These are phyloP conservation scores for Cichladusa arquata DNA, from an alignment of 2,113 vertebrate species.

Conservation along the genomic window DNA sequence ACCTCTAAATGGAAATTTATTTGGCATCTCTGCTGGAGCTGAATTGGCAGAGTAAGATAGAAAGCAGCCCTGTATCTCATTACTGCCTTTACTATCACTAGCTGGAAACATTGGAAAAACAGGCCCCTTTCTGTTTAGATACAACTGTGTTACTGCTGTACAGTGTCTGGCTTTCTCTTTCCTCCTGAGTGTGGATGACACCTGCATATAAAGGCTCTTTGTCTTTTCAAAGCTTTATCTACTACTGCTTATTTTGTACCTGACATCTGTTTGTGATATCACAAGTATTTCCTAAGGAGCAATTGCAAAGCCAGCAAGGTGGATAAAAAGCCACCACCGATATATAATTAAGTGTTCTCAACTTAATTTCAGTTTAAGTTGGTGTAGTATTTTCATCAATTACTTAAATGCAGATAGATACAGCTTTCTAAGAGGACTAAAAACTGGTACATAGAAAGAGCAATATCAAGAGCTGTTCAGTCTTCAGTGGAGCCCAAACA, in stretches of 20 bases:
- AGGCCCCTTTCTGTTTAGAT: slow-evolving; percentile 13
- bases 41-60: slow-evolving; percentile 39
- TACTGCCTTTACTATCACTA: slow-evolving; percentile 33
- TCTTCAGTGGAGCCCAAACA: background rate
- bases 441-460: background rate
- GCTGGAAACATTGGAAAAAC: slow-evolving; percentile 17
- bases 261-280: background rate
- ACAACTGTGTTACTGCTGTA: background rate
- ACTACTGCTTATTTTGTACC: background rate
- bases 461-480: background rate
- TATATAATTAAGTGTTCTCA: background rate
- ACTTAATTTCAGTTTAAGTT: background rate
- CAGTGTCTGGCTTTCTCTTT: background rate
- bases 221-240: background rate
- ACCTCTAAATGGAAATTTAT: slow-evolving; percentile 30
- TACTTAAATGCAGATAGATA: background rate
- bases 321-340: background rate
- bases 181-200: background rate
- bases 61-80: slow-evolving; percentile 50
- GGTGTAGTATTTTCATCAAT: background rate
- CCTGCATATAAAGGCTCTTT: background rate
- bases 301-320: background rate
- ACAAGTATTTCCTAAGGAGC: background rate
- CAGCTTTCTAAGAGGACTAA: background rate
- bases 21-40: slow-evolving; percentile 21